These are phyloP conservation scores for Endotricha flammealis DNA, from an alignment of 2,888 invertebrate species.

Conservation along the genomic window DNA sequence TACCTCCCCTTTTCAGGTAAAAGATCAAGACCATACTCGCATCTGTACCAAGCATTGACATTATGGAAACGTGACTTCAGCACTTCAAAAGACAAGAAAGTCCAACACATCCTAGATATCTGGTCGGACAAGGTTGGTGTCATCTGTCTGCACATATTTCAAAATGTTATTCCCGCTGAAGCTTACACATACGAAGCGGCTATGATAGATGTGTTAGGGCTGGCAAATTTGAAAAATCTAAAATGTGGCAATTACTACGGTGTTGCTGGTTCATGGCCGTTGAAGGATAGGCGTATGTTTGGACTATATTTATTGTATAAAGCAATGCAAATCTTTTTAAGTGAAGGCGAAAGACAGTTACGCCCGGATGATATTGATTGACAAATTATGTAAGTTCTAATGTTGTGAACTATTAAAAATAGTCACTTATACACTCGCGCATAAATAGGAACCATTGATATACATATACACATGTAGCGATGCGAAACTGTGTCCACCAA, in stretches of 20 bases:
- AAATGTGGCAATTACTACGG: conserved; percentile 92
- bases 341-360: conserved; percentile 93
- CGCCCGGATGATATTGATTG: conserved; percentile 84
- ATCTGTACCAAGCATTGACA: conserved; percentile 92
- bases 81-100: conserved; percentile 77
- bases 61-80: conserved; percentile 76
- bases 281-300: conserved; percentile 82
- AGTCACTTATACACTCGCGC: too few species aligned
- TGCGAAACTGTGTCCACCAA: too few species aligned
- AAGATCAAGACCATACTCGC: conserved; percentile 90
- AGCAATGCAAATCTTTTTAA: conserved; percentile 89
- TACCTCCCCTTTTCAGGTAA: conserved; percentile 74
- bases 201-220: conserved; percentile 93
- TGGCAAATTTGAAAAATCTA: conserved; percentile 86
- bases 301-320: conserved; percentile 89
- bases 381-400: too few species aligned
- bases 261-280: conserved; percentile 83
- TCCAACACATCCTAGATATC: conserved; percentile 89
- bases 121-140: conserved; percentile 92
- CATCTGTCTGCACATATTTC: conserved; percentile 93
- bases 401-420: too few species aligned
- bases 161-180: conserved; percentile 93
- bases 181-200: conserved; percentile 96
- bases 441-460: too few species aligned
- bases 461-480: too few species aligned